A percentile compares a stretch with the other conserved stretches of the same genome.
Evolutionary conservation across 1,140 invertebrate genomes (phyloP).

Genomic region (Holotrichia oblita): DNA sequence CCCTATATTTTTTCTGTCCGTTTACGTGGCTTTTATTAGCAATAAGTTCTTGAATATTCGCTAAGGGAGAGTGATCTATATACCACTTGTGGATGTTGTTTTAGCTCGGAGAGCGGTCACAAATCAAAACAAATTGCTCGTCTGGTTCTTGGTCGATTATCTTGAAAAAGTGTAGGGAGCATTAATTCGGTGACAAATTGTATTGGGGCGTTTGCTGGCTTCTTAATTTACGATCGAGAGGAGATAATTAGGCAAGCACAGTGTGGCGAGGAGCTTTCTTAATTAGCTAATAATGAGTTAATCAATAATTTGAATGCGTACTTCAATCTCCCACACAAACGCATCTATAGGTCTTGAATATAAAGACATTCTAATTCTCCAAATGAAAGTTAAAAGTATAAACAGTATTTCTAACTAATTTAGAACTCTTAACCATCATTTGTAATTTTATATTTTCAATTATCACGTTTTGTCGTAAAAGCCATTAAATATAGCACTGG

Average conservation of each 20-base stretch:
- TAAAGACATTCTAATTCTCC: too few relatives aligned
- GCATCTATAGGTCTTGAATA: too few relatives aligned
- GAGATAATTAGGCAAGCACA: not conserved
- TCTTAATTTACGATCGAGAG: not conserved
- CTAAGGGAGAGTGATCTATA: not conserved
- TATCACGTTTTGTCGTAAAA: too few relatives aligned
- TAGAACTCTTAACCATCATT: too few relatives aligned
- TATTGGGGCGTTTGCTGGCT: not conserved
- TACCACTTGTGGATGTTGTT: slow-evolving; percentile 11
- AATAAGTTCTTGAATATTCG: not conserved
- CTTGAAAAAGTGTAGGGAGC: not conserved
- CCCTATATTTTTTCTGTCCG: not conserved
- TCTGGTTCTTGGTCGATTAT: not conserved
- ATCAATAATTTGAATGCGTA: too few relatives aligned
- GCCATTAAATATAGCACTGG: too few relatives aligned
- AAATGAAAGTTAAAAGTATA: too few relatives aligned
- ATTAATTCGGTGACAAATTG: not conserved
- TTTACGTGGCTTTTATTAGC: not conserved
- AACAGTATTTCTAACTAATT: too few relatives aligned
- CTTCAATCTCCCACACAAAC: too few relatives aligned
- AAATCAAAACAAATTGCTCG: not conserved
- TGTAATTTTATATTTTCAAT: too few relatives aligned
- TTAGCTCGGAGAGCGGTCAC: not conserved
- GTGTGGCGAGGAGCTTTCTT: too few relatives aligned
- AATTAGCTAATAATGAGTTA: too few relatives aligned